Evolutionary conservation across 1,140 invertebrate genomes (phyloP).

Genomic region (Pogonomyrmex californicus): DNA sequence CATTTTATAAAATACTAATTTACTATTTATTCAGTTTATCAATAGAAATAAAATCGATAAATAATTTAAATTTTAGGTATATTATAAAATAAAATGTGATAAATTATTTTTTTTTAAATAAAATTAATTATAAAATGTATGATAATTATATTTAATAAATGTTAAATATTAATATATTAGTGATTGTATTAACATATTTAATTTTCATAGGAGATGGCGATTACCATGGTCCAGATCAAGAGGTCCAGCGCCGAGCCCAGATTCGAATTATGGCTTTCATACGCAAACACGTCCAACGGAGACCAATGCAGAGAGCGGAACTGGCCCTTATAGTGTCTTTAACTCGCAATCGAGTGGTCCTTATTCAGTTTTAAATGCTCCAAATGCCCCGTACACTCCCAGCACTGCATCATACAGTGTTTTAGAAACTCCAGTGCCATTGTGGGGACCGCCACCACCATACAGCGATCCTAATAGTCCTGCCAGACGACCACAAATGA

Average conservation of each 20-base stretch:
- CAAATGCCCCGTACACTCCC: constrained; percentile 74
- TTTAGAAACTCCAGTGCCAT: constrained; percentile 87
- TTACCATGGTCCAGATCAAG: constrained; percentile 85
- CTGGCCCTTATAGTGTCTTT: constrained; percentile 77
- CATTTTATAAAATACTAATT: constrained; percentile 20
- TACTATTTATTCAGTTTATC: background rate
- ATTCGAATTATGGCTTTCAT: constrained; percentile 90
- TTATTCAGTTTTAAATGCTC: constrained; percentile 83
- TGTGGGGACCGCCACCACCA: constrained; percentile 92
- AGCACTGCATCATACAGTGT: constrained; percentile 86
- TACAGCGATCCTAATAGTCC: constrained; percentile 92
- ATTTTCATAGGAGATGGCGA: constrained; percentile 82
- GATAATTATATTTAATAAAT: no score
- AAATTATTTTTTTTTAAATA: background rate
- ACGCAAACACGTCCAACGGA: constrained; percentile 84
- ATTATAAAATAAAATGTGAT: background rate
- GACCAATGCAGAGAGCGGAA: constrained; percentile 77
- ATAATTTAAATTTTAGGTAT: background rate
- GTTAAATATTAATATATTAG: no score
- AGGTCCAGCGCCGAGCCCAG: constrained; percentile 87
- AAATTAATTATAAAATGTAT: no score
- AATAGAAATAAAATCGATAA: background rate
- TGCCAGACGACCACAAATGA: constrained; percentile 85
- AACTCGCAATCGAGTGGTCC: constrained; percentile 82
- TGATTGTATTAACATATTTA: background rate